phyloP scores from a whole-genome alignment of 2,113 vertebrate genomes.

The Calidris pugnax region DNA sequence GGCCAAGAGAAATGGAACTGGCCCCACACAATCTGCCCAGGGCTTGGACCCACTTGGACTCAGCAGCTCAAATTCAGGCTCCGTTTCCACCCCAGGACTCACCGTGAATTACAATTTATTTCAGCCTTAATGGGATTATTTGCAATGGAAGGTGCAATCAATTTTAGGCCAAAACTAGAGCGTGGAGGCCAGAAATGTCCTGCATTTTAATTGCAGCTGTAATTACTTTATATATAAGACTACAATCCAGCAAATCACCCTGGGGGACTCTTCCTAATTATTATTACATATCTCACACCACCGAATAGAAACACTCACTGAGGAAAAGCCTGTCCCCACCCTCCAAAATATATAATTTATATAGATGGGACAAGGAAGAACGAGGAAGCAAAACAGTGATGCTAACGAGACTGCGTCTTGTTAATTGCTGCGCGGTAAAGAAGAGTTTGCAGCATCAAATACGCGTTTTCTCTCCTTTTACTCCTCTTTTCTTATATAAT shows the following conservation, averaged over 20 bases:
- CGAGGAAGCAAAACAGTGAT: fast-evolving
- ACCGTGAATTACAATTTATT: not conserved
- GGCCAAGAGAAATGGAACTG: not conserved
- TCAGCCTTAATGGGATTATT: slow-evolving; percentile 1
- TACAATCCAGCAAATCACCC: not conserved
- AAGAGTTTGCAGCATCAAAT: not conserved
- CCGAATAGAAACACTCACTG: not conserved
- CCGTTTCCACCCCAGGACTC: not conserved
- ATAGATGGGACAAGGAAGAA: not conserved
- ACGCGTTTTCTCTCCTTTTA: not conserved
- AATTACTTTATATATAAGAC: slow-evolving; percentile 26
- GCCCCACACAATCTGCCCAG: not conserved
- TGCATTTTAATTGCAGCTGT: slow-evolving; percentile 20
- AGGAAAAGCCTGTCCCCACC: not conserved
- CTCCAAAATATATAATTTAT: not conserved
- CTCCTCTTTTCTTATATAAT: not conserved
- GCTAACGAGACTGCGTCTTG: fast-evolving
- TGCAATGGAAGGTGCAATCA: not conserved
- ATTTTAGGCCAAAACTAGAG: not conserved
- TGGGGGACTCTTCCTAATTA: not conserved
- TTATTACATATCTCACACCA: not conserved
- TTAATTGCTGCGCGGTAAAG: not conserved
- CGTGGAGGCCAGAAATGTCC: not conserved
- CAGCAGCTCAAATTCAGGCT: not conserved
- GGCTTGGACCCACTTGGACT: not conserved